A percentile compares a stretch with the other conserved stretches of the same genome.
Evolutionary conservation across 2,113 vertebrate species (phyloP).

Genomic region (Thinocorus orbignyianus): DNA sequence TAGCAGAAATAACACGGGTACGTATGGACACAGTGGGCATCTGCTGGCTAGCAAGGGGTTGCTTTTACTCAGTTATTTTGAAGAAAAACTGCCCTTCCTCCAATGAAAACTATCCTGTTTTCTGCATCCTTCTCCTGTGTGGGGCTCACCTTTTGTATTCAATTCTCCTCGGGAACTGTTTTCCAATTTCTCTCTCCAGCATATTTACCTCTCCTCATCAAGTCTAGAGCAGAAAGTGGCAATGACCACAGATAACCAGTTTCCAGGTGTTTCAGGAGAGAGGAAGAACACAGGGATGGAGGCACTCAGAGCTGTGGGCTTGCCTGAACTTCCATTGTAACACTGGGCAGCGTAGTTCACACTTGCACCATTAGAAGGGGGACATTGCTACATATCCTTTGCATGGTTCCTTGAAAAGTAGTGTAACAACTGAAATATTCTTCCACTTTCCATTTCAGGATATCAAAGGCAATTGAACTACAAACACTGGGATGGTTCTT

Average conservation of each 20-base stretch:
- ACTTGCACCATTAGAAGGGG: neutral
- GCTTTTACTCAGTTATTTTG: neutral
- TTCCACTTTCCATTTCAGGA: slow-evolving; percentile 69
- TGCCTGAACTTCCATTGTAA: neutral
- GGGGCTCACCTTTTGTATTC: neutral
- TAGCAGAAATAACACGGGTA: neutral
- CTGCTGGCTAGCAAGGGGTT: neutral
- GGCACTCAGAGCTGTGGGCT: neutral
- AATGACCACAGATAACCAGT: neutral
- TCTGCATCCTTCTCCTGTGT: neutral
- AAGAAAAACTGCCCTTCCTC: neutral
- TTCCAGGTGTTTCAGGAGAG: neutral
- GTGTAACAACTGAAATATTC: neutral
- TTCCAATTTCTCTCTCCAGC: neutral
- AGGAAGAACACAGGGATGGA: neutral
- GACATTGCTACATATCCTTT: neutral
- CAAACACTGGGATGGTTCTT: slow-evolving; percentile 81
- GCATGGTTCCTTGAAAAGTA: neutral
- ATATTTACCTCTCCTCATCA: neutral
- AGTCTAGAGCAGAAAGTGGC: neutral
- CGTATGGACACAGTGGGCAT: accelerated
- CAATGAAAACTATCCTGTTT: neutral
- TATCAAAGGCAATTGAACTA: slow-evolving; percentile 90
- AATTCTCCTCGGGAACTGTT: neutral
- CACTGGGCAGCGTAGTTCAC: neutral